These are phyloP conservation scores for Coelopa frigida DNA, from an alignment of 1,140 invertebrate species.

Conservation along the genomic window DNA sequence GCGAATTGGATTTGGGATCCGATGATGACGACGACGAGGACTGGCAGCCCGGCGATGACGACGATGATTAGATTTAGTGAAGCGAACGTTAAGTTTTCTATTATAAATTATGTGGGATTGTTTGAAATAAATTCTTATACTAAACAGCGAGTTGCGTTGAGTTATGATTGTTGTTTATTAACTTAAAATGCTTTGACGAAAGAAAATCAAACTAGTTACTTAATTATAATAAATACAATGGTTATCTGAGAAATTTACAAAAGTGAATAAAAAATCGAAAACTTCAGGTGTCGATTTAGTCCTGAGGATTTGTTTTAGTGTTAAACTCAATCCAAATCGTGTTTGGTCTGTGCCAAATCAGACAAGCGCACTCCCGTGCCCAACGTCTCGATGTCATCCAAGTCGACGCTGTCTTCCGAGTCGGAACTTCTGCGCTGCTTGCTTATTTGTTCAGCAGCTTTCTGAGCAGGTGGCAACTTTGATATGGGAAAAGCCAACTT, in stretches of 20 bases:
- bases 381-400: constrained; percentile 46
- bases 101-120: not conserved
- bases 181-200: not conserved
- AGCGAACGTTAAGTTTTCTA: not conserved
- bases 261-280: no score
- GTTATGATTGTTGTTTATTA: not conserved
- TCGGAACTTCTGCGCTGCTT: no score
- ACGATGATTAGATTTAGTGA: constrained; percentile 20
- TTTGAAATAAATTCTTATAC: not conserved
- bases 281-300: no score
- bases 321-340: constrained; percentile 18
- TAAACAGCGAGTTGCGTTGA: not conserved
- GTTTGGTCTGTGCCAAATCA: constrained; percentile 10
- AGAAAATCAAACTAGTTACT: not conserved
- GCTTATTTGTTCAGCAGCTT: constrained; percentile 22
- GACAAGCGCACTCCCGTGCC: constrained; percentile 14
- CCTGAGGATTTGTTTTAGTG: not conserved
- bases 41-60: constrained; percentile 36
- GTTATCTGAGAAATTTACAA: constrained; percentile 5
- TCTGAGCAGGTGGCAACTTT: constrained; percentile 18
- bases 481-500: constrained; percentile 60
- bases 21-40: constrained; percentile 60
- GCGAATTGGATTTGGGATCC: constrained; percentile 79
- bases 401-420: constrained; percentile 23
- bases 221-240: not conserved